Evolutionary conservation across 1,140 invertebrate species (phyloP).

Genomic region (Asbolus verrucosus): DNA sequence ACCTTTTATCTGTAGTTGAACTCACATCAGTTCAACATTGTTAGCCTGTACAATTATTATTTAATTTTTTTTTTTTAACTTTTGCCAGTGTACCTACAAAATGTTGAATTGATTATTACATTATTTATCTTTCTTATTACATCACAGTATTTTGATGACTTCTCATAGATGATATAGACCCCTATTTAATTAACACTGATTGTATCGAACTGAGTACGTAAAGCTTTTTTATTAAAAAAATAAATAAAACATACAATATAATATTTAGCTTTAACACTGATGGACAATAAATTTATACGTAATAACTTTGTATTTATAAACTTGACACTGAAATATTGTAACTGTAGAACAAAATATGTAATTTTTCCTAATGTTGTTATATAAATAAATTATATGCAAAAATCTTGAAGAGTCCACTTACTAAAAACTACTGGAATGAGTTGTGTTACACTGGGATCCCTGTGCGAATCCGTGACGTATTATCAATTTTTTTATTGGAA

Average conservation of each 20-base stretch:
- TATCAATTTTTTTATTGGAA: slow-evolving; percentile 26
- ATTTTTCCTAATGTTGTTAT: slow-evolving; percentile 60
- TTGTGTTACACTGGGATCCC: slow-evolving; percentile 24
- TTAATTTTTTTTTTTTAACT: slow-evolving; percentile 38
- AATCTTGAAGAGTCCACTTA: slow-evolving; percentile 4
- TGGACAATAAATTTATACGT: slow-evolving; percentile 44
- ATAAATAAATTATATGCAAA: slow-evolving; percentile 58
- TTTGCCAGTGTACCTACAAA: slow-evolving; percentile 58
- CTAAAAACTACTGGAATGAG: background rate
- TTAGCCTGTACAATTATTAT: slow-evolving; percentile 53
- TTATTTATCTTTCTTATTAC: slow-evolving; percentile 56
- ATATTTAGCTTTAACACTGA: slow-evolving; percentile 55
- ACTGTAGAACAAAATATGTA: slow-evolving; percentile 57
- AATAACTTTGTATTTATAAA: slow-evolving; percentile 52
- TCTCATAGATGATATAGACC: slow-evolving; percentile 37
- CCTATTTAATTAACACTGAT: slow-evolving; percentile 44
- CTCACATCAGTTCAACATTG: slow-evolving; percentile 51
- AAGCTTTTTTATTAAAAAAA: slow-evolving; percentile 41
- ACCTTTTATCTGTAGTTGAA: slow-evolving; percentile 56
- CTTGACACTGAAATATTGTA: slow-evolving; percentile 52
- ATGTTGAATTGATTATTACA: slow-evolving; percentile 53
- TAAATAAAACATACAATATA: slow-evolving; percentile 46
- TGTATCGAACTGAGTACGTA: slow-evolving; percentile 45
- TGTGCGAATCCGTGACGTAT: slow-evolving; percentile 10
- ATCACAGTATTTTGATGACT: slow-evolving; percentile 55